phyloP scores from a whole-genome alignment of 2,888 invertebrate genomes.

The Cephus runcator region DNA sequence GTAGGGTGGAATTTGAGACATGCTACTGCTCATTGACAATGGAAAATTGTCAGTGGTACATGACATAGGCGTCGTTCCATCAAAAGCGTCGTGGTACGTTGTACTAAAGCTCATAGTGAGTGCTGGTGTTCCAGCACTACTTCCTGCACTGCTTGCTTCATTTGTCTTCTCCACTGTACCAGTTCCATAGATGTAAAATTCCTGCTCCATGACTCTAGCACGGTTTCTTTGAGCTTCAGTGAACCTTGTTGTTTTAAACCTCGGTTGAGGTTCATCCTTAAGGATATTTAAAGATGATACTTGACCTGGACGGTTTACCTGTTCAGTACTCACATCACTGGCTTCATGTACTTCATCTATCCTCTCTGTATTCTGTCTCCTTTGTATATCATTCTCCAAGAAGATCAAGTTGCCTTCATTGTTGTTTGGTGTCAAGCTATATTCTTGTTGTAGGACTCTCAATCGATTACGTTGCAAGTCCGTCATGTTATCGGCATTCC shows the following conservation, averaged over 20 bases:
- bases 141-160: constrained; percentile 7
- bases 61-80: constrained; percentile 56
- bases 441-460: constrained; percentile 73
- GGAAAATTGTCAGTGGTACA: constrained; percentile 59
- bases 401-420: constrained; percentile 40
- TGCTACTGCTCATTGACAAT: constrained; percentile 45
- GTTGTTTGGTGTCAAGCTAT: constrained; percentile 61
- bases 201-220: constrained; percentile 30
- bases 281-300: not conserved
- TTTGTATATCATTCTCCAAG: constrained; percentile 49
- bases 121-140: not conserved
- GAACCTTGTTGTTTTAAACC: constrained; percentile 28
- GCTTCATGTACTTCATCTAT: constrained; percentile 41
- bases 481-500: constrained; percentile 66
- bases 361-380: constrained; percentile 41
- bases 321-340: constrained; percentile 14
- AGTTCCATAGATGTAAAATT: constrained; percentile 15
- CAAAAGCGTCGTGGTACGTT: constrained; percentile 4
- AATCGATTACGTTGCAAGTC: constrained; percentile 73
- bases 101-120: constrained; percentile 5
- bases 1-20: constrained; percentile 41
- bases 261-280: not conserved
- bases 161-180: not conserved
- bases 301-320: constrained; percentile 53
- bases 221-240: constrained; percentile 32